phyloP scores from a whole-genome alignment of 2,888 invertebrate species.

The Volucella inanis region DNA sequence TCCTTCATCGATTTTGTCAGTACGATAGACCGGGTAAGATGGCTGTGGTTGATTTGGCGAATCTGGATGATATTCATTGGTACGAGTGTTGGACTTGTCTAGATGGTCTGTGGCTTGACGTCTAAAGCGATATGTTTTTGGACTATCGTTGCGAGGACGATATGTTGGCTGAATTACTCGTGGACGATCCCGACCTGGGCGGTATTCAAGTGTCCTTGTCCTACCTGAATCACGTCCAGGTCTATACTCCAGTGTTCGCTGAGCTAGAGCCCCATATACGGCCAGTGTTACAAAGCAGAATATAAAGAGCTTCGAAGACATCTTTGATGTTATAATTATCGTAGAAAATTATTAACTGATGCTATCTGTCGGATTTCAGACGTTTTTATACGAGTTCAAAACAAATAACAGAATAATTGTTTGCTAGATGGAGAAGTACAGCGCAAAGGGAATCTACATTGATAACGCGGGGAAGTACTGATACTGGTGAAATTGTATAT shows the following conservation, averaged over 20 bases:
- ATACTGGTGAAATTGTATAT: constrained; percentile 4
- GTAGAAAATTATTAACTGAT: constrained; percentile 42
- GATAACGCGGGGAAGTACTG: constrained; percentile 44
- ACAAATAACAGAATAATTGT: too few species aligned
- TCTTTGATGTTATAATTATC: constrained; percentile 6
- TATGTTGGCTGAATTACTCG: constrained; percentile 29
- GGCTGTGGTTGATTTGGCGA: constrained; percentile 27
- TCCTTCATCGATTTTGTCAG: constrained; percentile 40
- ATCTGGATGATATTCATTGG: constrained; percentile 30
- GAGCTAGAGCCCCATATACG: constrained; percentile 11
- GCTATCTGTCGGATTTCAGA: too few species aligned
- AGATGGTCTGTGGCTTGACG: constrained; percentile 29
- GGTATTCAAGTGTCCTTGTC: constrained; percentile 55
- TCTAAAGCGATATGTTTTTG: constrained; percentile 6
- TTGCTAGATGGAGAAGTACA: too few species aligned
- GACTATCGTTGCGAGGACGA: constrained; percentile 11
- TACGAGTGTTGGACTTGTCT: constrained; percentile 22
- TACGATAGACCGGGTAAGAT: constrained; percentile 25
- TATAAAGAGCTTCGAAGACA: constrained; percentile 47
- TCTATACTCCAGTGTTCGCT: constrained; percentile 51
- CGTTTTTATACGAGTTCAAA: too few species aligned
- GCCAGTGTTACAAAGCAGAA: constrained; percentile 33
- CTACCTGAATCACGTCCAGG: constrained; percentile 40
- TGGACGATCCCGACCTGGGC: constrained; percentile 49
- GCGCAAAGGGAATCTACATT: neutral